A percentile compares a stretch with the other conserved stretches of the same genome.
These are phyloP conservation scores for Oophaga sylvatica DNA, from an alignment of 2,797 vertebrate species.

Conservation along the genomic window DNA sequence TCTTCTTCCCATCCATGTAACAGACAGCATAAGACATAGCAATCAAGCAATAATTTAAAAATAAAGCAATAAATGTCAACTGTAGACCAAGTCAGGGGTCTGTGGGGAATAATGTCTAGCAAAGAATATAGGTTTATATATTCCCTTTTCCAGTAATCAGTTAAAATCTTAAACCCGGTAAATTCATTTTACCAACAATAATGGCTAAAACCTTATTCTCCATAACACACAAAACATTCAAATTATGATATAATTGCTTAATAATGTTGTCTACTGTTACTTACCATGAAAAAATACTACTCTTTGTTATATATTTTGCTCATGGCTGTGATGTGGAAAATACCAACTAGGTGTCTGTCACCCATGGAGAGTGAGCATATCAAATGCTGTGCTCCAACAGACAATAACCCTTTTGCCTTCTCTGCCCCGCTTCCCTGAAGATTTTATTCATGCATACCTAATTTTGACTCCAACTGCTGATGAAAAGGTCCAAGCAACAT, in stretches of 20 bases:
- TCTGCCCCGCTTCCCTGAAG: slow-evolving; percentile 1
- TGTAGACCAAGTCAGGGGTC: no score
- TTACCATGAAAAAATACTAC: neutral
- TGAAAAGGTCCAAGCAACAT: slow-evolving; percentile 8
- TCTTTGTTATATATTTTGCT: slow-evolving; percentile 25
- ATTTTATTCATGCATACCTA: slow-evolving; percentile 26
- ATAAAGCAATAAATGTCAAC: no score
- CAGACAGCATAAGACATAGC: no score
- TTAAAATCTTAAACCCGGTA: neutral
- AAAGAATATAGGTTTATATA: no score
- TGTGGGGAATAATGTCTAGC: no score
- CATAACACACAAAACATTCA: neutral
- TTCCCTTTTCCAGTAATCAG: no score
- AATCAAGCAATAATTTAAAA: no score
- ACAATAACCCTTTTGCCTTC: slow-evolving; percentile 13
- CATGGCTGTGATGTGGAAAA: slow-evolving; percentile 16
- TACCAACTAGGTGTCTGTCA: slow-evolving; percentile 9
- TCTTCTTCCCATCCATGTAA: no score
- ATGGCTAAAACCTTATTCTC: neutral
- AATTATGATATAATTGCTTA: neutral
- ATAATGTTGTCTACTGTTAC: neutral
- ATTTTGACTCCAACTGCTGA: neutral
- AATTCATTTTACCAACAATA: neutral
- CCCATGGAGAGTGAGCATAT: slow-evolving; percentile 6
- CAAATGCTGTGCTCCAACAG: slow-evolving; percentile 5